These are phyloP conservation scores for Pardalotus punctatus DNA, from an alignment of 2,113 vertebrate species.

Conservation along the genomic window DNA sequence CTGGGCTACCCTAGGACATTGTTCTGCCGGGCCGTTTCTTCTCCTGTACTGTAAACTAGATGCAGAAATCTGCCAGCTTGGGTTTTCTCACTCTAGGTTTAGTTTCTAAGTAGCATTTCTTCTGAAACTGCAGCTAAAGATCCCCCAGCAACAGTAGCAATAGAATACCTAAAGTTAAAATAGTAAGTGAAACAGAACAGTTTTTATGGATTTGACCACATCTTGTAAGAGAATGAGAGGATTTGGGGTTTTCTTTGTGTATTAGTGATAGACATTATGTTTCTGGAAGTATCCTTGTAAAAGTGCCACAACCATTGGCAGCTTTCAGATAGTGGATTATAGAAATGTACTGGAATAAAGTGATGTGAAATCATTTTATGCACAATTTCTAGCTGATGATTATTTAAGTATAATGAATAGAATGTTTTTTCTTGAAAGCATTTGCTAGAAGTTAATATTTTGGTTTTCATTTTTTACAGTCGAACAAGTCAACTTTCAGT, in stretches of 20 bases:
- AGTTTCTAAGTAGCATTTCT: background rate
- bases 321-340: background rate
- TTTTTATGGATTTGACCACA: background rate
- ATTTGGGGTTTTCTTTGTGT: background rate
- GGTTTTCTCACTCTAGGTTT: background rate
- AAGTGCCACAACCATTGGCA: background rate
- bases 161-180: background rate
- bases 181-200: background rate
- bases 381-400: background rate
- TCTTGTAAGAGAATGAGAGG: background rate
- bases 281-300: background rate
- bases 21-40: background rate
- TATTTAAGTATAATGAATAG: background rate
- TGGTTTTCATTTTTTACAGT: conserved; percentile 61
- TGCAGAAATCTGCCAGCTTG: background rate
- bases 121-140: background rate
- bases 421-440: background rate
- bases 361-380: background rate
- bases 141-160: background rate
- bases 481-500: conserved; percentile 91
- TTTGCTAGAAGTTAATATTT: background rate
- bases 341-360: background rate
- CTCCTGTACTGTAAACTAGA: background rate
- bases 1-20: background rate
- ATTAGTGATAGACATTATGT: background rate